A percentile compares a stretch with the other conserved stretches of the same genome.
phyloP scores from a whole-genome alignment of 2,888 invertebrate genomes.

The Tipula confusa region DNA sequence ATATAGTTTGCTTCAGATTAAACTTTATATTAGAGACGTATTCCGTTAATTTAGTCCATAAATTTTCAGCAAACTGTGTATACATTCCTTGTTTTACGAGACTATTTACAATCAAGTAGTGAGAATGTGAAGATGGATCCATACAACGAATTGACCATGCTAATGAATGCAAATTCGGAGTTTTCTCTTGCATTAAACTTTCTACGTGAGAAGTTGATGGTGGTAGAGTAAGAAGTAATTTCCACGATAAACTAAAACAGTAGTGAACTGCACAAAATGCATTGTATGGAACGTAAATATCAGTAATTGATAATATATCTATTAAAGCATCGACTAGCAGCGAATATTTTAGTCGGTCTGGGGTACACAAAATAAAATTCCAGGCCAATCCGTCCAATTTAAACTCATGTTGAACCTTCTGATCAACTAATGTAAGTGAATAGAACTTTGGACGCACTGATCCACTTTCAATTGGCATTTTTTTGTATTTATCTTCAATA shows the following conservation, averaged over 20 bases:
- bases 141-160: constrained; percentile 85
- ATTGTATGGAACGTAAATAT: constrained; percentile 61
- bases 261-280: constrained; percentile 82
- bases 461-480: constrained; percentile 52
- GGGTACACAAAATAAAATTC: constrained; percentile 89
- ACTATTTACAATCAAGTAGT: constrained; percentile 83
- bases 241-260: constrained; percentile 64
- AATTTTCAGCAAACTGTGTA: constrained; percentile 59
- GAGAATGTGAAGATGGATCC: constrained; percentile 74
- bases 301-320: constrained; percentile 74
- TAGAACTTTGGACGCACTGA: constrained; percentile 89
- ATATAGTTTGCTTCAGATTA: constrained; percentile 45
- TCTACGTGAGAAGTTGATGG: constrained; percentile 87
- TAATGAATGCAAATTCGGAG: constrained; percentile 74
- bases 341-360: constrained; percentile 86
- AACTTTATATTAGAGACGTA: constrained; percentile 46
- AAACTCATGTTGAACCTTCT: constrained; percentile 66
- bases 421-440: constrained; percentile 74
- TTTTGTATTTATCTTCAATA: constrained; percentile 70
- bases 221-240: constrained; percentile 77
- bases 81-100: constrained; percentile 87
- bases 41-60: constrained; percentile 48
- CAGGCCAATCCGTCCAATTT: constrained; percentile 90
- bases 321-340: constrained; percentile 80
- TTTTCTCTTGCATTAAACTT: constrained; percentile 65